phyloP scores from a whole-genome alignment of 1,140 invertebrate species.

The Stratiolaelaps scimitus region DNA sequence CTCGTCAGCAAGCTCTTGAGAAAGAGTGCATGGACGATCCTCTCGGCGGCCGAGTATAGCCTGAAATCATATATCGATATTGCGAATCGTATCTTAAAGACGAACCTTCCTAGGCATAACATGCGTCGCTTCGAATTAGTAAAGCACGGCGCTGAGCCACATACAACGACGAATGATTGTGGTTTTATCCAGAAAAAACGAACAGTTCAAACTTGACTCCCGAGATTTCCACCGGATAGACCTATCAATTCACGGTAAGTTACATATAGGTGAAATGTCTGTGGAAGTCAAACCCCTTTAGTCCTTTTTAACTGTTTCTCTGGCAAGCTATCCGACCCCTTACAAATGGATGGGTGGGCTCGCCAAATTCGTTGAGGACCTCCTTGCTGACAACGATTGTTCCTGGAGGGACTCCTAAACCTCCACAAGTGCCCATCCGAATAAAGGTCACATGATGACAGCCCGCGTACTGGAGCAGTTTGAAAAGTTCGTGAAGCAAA shows the following conservation, averaged over 20 bases:
- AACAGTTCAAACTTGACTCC: background rate
- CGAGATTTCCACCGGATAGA: background rate
- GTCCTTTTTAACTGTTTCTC: no score
- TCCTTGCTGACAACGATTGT: slow-evolving; percentile 20
- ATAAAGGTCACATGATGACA: slow-evolving; percentile 78
- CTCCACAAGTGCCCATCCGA: slow-evolving; percentile 80
- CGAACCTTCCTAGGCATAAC: no score
- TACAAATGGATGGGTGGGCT: slow-evolving; percentile 5
- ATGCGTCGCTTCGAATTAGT: no score
- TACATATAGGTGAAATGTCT: no score
- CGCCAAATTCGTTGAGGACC: slow-evolving; percentile 17
- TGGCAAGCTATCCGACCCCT: background rate
- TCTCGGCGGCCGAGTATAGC: slow-evolving; percentile 68
- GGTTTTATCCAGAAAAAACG: background rate
- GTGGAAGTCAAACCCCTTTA: no score
- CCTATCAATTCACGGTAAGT: no score
- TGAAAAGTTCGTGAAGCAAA: slow-evolving; percentile 80
- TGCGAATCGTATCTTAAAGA: no score
- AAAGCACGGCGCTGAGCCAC: no score
- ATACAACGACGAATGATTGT: no score
- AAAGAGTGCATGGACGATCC: slow-evolving; percentile 63
- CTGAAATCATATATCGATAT: background rate
- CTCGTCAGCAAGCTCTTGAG: slow-evolving; percentile 63
- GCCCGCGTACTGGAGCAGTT: slow-evolving; percentile 78
- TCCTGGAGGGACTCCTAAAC: slow-evolving; percentile 50